Evolutionary conservation across 2,888 invertebrate genomes (phyloP).

Genomic region (Drosophila trichaetosa): DNA sequence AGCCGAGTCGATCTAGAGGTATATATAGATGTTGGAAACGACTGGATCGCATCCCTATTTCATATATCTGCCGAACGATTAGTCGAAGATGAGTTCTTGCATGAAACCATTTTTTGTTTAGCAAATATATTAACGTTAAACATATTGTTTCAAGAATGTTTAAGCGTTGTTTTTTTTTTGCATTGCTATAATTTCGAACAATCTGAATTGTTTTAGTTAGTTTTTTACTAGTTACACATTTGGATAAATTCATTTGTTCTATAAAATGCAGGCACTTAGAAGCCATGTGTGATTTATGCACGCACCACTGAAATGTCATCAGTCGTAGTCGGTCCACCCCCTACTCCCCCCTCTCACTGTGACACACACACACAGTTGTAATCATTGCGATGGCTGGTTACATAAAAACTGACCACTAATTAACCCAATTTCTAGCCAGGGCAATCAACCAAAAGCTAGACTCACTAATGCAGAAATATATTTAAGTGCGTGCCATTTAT

Average conservation of each 20-base stretch:
- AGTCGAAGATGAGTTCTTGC: background rate
- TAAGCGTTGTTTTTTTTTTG: background rate
- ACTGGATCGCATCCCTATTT: background rate
- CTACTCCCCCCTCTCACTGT: background rate
- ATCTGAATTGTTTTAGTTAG: background rate
- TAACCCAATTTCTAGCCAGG: constrained; percentile 69
- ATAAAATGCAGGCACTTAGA: background rate
- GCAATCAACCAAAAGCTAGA: constrained; percentile 35
- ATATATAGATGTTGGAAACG: too few species aligned
- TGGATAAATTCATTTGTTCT: background rate
- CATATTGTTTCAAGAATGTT: background rate
- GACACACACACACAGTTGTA: constrained; percentile 8
- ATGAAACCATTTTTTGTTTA: background rate
- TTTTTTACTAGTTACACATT: background rate
- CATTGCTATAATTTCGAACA: background rate
- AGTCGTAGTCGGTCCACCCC: constrained; percentile 29
- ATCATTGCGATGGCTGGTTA: constrained; percentile 35
- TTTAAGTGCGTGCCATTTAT: constrained; percentile 28
- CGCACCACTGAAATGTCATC: constrained; percentile 32
- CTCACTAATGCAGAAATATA: constrained; percentile 47
- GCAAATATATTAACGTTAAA: background rate
- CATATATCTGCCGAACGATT: background rate
- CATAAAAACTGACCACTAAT: constrained; percentile 73
- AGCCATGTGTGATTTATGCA: constrained; percentile 7
- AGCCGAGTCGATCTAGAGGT: background rate